Percentiles rank a stretch among this genome's conserved stretches.
These are phyloP conservation scores for Coendou prehensilis DNA, from an alignment of 2,797 vertebrate species.

Conservation along the genomic window DNA sequence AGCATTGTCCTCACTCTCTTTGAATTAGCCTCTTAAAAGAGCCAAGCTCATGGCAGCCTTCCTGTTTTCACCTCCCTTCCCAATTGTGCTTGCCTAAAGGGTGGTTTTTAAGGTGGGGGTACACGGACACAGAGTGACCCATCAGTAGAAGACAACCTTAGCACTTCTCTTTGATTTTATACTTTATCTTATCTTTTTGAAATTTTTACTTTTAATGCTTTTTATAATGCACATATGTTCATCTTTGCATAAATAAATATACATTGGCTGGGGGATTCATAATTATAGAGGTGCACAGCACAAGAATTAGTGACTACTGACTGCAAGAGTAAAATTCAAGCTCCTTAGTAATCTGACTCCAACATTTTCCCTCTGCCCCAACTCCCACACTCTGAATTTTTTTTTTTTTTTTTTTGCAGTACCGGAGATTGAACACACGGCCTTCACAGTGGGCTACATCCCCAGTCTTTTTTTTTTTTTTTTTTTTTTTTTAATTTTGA, in stretches of 20 bases:
- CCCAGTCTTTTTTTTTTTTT: neutral
- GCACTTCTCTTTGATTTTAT: neutral
- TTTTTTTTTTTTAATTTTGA: neutral
- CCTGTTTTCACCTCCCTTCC: neutral
- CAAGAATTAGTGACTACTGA: neutral
- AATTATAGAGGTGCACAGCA: neutral
- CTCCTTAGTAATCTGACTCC: neutral
- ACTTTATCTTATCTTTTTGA: neutral
- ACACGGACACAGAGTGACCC: neutral
- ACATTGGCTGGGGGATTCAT: neutral
- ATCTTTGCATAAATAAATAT: neutral
- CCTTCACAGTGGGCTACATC: neutral
- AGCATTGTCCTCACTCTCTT: neutral
- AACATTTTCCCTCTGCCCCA: neutral
- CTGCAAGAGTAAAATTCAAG: neutral
- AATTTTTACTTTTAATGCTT: constrained; percentile 22
- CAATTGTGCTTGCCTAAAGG: neutral
- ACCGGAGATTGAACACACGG: neutral
- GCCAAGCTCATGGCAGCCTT: neutral
- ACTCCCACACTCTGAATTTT: neutral
- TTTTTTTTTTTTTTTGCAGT: neutral
- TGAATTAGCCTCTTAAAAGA: neutral
- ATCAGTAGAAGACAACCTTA: neutral
- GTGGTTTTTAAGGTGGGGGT: neutral
- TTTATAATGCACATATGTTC: neutral